Conservation (phyloP, 2,113 vertebrate genomes). For the Corvus cornix region DNA sequence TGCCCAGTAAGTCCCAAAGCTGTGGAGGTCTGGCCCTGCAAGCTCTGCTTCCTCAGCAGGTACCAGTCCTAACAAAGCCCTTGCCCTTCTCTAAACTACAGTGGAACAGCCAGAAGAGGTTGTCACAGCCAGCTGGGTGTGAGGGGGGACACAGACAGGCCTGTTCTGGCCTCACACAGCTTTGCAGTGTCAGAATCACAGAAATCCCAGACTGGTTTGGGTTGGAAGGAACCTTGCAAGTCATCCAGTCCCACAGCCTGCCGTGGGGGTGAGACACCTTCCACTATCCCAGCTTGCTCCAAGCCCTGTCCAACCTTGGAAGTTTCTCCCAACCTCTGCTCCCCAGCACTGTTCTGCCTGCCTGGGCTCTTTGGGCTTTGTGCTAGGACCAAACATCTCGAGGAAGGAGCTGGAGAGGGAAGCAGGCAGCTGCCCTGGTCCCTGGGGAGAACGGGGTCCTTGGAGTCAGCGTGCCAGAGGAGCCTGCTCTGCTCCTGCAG, state of each 20-base stretch:
- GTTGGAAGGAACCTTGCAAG: not conserved
- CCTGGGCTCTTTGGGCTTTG: not conserved
- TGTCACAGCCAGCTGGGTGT: not conserved
- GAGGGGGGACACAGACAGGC: not conserved
- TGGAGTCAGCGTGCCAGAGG: not conserved
- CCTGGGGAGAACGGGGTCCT: not conserved
- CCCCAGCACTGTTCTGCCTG: not conserved
- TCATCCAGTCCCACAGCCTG: not conserved
- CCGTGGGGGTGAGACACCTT: not conserved
- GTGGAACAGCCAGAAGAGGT: not conserved
- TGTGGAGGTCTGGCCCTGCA: not conserved
- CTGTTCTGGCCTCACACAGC: not conserved
- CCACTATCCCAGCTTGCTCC: not conserved
- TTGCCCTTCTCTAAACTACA: not conserved
- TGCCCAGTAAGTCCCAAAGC: not conserved
- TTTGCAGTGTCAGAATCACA: not conserved
- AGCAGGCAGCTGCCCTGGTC: not conserved
- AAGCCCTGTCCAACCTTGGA: not conserved
- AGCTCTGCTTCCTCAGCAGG: not conserved
- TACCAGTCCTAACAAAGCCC: not conserved
- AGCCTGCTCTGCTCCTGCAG: constrained; percentile 18
- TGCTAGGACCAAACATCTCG: not conserved
- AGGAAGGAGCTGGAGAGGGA: not conserved
- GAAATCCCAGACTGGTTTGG: not conserved
- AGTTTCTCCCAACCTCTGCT: not conserved